phyloP scores from a whole-genome alignment of 2,797 vertebrate species.

The Acrocephalus scirpaceus region DNA sequence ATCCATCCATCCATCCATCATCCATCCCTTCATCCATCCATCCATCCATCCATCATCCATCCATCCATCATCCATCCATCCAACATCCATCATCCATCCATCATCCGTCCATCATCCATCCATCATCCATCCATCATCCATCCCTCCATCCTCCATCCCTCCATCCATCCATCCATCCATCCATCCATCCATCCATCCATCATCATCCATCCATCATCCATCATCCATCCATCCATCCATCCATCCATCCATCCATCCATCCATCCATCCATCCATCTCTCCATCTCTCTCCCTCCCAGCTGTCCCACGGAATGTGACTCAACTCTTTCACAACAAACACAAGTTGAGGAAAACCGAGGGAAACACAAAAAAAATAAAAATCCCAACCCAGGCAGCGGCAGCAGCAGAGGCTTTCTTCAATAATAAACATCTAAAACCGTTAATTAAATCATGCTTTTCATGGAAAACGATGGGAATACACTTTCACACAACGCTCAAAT shows the following conservation, averaged over 20 bases:
- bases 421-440: constrained; percentile 45
- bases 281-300: background rate
- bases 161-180: too few relatives aligned
- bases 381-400: background rate
- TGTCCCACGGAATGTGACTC: background rate
- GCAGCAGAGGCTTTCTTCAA: constrained; percentile 17
- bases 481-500: background rate
- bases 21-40: background rate
- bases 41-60: background rate
- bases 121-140: too few relatives aligned
- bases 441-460: constrained; percentile 56
- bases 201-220: too few relatives aligned
- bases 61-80: background rate
- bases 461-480: background rate
- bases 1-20: background rate
- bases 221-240: too few relatives aligned
- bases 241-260: background rate
- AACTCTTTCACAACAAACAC: constrained; percentile 32
- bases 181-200: background rate
- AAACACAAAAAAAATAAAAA: background rate
- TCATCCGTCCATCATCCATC: background rate
- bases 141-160: too few relatives aligned
- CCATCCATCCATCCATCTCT: background rate
- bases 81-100: background rate
- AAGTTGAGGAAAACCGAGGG: background rate